These are phyloP conservation scores for Agonopterix alstromeriana DNA, from an alignment of 2,888 invertebrate species.

Conservation along the genomic window DNA sequence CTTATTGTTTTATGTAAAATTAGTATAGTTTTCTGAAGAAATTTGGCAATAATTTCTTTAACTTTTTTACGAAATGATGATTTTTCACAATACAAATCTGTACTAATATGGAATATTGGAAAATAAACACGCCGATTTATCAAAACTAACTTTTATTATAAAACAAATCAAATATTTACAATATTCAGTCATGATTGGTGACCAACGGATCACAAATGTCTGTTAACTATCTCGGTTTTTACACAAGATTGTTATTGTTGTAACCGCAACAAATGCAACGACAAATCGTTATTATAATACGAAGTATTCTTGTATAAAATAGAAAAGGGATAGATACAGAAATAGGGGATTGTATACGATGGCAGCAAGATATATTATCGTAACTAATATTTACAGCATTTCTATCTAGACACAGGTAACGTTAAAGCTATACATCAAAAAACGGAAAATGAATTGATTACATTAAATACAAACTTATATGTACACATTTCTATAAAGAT, in stretches of 20 bases:
- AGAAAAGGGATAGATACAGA: conserved; percentile 1
- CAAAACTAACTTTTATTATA: conserved; percentile 58
- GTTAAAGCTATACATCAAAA: conserved; percentile 49
- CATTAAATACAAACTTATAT: conserved; percentile 33
- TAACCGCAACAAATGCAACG: conserved; percentile 18
- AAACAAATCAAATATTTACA: conserved; percentile 67
- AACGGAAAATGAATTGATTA: conserved; percentile 5
- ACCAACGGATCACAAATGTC: conserved; percentile 31
- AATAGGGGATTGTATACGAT: conserved; percentile 32
- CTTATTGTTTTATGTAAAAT: no score
- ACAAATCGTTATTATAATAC: conserved; percentile 1
- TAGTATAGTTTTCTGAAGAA: neutral
- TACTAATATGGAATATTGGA: no score
- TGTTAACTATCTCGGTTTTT: conserved; percentile 10
- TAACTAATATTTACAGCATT: conserved; percentile 55
- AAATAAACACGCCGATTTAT: conserved; percentile 23
- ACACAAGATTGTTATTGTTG: conserved; percentile 12
- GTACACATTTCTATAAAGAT: conserved; percentile 27
- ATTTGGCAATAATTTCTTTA: neutral
- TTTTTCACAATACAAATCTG: no score
- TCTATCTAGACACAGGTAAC: conserved; percentile 38
- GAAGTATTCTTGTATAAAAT: neutral
- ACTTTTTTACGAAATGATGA: no score
- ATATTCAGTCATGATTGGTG: conserved; percentile 66
- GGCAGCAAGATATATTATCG: conserved; percentile 58